Percentiles rank a stretch among this genome's conserved stretches.
Conservation (phyloP, 2,888 invertebrate species). For the Torymus auratus region DNA sequence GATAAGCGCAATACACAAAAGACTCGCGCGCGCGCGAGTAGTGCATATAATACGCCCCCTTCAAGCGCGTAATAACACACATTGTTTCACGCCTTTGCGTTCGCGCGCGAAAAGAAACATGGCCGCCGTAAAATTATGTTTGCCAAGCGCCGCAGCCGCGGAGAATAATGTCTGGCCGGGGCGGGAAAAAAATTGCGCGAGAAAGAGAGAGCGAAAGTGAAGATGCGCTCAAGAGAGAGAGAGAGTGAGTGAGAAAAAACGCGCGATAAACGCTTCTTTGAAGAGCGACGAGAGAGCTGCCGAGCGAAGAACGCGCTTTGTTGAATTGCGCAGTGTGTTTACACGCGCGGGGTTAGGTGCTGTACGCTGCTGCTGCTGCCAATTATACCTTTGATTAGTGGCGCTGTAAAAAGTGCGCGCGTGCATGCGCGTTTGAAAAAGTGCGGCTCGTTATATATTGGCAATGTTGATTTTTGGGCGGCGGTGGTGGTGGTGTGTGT, state of each 20-base stretch:
- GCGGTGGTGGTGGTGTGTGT: too few relatives aligned
- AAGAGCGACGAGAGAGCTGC: neutral
- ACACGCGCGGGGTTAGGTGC: slow-evolving; percentile 5
- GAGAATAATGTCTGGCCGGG: neutral
- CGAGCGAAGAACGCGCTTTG: neutral
- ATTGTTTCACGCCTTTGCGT: slow-evolving; percentile 27
- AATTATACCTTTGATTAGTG: too few relatives aligned
- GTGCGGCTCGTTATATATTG: too few relatives aligned
- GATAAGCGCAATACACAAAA: neutral
- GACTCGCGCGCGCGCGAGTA: too few relatives aligned
- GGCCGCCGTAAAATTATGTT: neutral
- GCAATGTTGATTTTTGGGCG: too few relatives aligned
- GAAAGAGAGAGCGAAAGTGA: slow-evolving; percentile 44
- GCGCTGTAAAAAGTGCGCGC: too few relatives aligned
- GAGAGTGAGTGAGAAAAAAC: neutral
- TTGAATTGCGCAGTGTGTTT: slow-evolving; percentile 19
- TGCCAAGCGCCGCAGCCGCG: too few relatives aligned
- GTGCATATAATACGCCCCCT: slow-evolving; percentile 30
- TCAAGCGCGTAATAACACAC: slow-evolving; percentile 52
- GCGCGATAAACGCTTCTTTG: slow-evolving; percentile 34
- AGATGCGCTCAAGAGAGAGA: slow-evolving; percentile 17
- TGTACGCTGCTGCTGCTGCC: too few relatives aligned
- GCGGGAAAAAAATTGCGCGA: slow-evolving; percentile 16
- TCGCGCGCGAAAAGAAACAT: slow-evolving; percentile 44
- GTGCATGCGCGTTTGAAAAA: too few relatives aligned